Percentiles rank a stretch among this genome's conserved stretches.
Conservation (phyloP, 1,140 invertebrate species). For the Centruroides vittatus region DNA sequence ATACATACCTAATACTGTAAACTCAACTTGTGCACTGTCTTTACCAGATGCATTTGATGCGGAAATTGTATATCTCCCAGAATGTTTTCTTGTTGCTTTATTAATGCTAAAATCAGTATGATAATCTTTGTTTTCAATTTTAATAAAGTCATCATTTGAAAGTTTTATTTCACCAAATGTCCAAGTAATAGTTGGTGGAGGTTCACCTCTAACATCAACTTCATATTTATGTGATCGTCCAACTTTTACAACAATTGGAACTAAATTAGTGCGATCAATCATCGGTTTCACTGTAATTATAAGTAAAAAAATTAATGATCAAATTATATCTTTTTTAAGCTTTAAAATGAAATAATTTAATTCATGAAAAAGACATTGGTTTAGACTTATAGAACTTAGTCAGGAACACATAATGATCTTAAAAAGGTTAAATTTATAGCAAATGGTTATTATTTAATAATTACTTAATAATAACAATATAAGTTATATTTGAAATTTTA, state of each 20-base stretch:
- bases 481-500: too few species aligned
- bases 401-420: too few species aligned
- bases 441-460: too few species aligned
- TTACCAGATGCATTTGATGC: constrained; percentile 82
- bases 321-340: too few species aligned
- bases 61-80: constrained; percentile 74
- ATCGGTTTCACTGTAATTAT: constrained; percentile 69
- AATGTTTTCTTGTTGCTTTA: constrained; percentile 68
- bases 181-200: constrained; percentile 68
- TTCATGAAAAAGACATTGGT: too few species aligned
- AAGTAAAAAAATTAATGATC: constrained; percentile 17
- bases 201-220: constrained; percentile 79
- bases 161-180: constrained; percentile 57
- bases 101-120: constrained; percentile 71
- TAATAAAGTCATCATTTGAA: constrained; percentile 62
- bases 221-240: constrained; percentile 84
- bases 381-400: too few species aligned
- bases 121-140: constrained; percentile 81
- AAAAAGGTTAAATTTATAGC: too few species aligned
- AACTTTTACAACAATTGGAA: constrained; percentile 69
- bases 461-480: too few species aligned
- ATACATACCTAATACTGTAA: constrained; percentile 60
- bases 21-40: constrained; percentile 74
- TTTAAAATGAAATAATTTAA: too few species aligned
- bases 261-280: constrained; percentile 82